phyloP scores from a whole-genome alignment of 2,113 vertebrate species.

The Telmatochromis sp. region DNA sequence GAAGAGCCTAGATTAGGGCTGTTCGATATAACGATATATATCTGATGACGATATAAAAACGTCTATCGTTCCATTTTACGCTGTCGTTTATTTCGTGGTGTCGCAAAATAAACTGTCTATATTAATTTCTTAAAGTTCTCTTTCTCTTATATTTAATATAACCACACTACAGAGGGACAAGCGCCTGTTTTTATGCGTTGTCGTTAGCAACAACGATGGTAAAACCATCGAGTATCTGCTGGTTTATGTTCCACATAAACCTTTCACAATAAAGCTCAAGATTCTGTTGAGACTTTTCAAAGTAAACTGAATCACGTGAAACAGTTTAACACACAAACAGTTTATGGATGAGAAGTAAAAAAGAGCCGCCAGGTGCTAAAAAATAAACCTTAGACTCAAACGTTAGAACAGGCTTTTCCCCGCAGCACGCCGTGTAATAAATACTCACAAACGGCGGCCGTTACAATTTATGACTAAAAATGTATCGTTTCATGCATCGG shows the following conservation, averaged over 20 bases:
- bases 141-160: too few relatives aligned
- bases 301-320: background rate
- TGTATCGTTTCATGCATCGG: background rate
- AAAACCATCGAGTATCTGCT: accelerated
- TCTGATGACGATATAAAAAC: too few relatives aligned
- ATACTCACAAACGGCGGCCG: accelerated
- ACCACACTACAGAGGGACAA: accelerated
- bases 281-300: background rate
- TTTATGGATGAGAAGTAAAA: background rate
- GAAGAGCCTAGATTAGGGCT: background rate
- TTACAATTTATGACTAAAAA: accelerated
- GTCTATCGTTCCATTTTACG: too few relatives aligned
- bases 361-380: accelerated
- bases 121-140: too few relatives aligned
- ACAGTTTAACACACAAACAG: too few relatives aligned
- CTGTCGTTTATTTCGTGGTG: too few relatives aligned
- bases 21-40: too few relatives aligned
- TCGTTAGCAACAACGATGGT: background rate
- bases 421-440: background rate
- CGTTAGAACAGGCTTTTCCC: background rate
- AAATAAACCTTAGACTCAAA: background rate
- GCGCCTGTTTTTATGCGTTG: background rate
- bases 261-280: background rate
- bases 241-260: accelerated
- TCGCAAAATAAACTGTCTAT: too few relatives aligned